Evolutionary conservation across 2,797 vertebrate genomes (phyloP), one percentile per base, ranked within the genome.

Genomic region (Acanthiza pusilla): DNA sequence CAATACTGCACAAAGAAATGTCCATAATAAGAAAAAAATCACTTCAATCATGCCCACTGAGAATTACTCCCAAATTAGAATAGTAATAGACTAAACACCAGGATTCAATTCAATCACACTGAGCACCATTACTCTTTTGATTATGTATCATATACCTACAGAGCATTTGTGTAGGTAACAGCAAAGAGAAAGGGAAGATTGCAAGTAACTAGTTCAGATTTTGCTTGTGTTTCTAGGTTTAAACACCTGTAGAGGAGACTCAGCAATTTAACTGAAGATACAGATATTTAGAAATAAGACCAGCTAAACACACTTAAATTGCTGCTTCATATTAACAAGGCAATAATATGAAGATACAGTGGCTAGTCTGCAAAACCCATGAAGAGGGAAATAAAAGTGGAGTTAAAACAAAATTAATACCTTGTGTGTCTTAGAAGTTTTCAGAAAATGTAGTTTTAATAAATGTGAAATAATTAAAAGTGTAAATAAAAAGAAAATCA

Each of bases 1-100:
- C 72, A 96, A 92, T 40, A 63, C 66, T 79, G 62, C 83, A 93
- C 32, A 14, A 62, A 92, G 83, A 97, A 96, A 94, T 96, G 67
- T 91, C 90, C 61, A 40, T 96, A 97, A 96, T 97, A 95, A 97
- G 85, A 77, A 85, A 95, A 61, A 67, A 6, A 66, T 73, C 81
- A 95, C 83, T 96, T 96, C 91, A 94, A 85, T 96, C 91, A 91
- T 40, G 91, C 50, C 53, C 32, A 57, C 58, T 45, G 16, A 88
- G 66, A 60, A 79, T 88, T n/a, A 76, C 23, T 74, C 54, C 72
- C 71, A 94, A 96, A 95, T 95, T 94, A 94, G 82, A 96, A 91
- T 34, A 84, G 53, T 19, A 26, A 45, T 55, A 78, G 42, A 85
- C 53, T 76, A 89, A 96, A 96, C 86, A 73, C 54, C 96, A 93